A percentile compares a stretch with the other conserved stretches of the same genome.
Conservation (phyloP, 2,113 vertebrate genomes). For the Hyperopisus bebe region DNA sequence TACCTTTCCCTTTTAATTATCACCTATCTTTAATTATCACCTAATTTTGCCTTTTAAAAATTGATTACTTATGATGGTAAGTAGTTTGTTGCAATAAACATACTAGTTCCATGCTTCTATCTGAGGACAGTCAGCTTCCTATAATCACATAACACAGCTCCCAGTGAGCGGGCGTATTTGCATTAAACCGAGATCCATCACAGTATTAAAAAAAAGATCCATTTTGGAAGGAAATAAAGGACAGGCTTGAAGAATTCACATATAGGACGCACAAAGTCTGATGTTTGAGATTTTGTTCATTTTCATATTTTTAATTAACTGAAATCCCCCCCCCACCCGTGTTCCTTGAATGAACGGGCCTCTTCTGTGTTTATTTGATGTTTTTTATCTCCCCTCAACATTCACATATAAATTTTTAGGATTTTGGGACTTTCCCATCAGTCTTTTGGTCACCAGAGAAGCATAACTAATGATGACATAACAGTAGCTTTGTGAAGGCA, state of each 20-base stretch:
- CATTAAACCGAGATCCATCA: not conserved
- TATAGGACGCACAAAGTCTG: slow-evolving; percentile 37
- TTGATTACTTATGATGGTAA: not conserved
- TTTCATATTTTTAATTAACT: slow-evolving; percentile 70
- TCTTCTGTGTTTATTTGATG: slow-evolving; percentile 51
- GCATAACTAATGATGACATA: slow-evolving; percentile 72
- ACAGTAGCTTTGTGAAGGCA: slow-evolving; percentile 57
- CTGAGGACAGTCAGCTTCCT: not conserved
- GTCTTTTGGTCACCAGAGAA: slow-evolving; percentile 65
- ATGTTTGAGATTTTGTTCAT: slow-evolving; percentile 59
- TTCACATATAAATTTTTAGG: slow-evolving; percentile 54
- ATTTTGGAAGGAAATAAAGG: slow-evolving; percentile 40
- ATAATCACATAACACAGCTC: not conserved
- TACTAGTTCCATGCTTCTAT: not conserved
- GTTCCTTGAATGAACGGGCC: slow-evolving; percentile 54
- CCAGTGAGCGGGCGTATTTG: slow-evolving; percentile 30
- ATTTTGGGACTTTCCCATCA: slow-evolving; percentile 57
- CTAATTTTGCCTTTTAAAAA: not conserved
- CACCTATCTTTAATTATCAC: not conserved
- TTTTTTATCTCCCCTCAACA: slow-evolving; percentile 64
- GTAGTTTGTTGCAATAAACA: not conserved
- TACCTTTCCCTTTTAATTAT: not conserved
- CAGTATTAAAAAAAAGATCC: slow-evolving; percentile 10
- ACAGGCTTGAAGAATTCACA: slow-evolving; percentile 34
- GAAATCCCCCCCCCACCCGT: slow-evolving; percentile 41